Evolutionary conservation across 2,888 invertebrate genomes (phyloP), one percentile per base, ranked within the genome.

Genomic region (Branchipolynoe longqiensis): DNA sequence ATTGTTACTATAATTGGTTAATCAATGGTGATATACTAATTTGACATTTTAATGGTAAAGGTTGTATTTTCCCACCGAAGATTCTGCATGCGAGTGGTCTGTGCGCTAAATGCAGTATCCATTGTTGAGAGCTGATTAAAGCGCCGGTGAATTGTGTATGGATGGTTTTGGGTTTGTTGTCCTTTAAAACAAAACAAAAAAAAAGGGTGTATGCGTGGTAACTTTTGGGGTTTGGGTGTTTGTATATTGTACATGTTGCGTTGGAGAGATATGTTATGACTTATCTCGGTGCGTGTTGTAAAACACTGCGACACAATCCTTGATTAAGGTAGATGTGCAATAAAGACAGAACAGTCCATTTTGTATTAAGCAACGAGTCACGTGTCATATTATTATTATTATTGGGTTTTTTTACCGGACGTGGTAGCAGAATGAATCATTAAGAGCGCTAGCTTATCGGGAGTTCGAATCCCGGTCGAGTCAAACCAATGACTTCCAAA

Each of bases 261-360:
- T 69, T 36, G 33, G 69, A 69, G 69, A 31, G 38, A 14, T 25
- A 4, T 8, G 18, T 12, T 31, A 38, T 38, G 38, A 69, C 69
- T 69, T 25, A 18, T 69, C 69, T 69, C 69, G 69, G 69, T 69
- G 36, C 69, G 38, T 69, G 69, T 69, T 69, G 36, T 69, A 38
- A 69, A 25, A 69, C 38, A 69, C 69, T 69, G 69, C 33, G 38
- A 69, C 69, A 69, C 38, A 38, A 33, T 36, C 69, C 33, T 33
- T 69, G 36, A 33, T 4, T 36, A 62, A 14, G 62, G 62, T 62
- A 78, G 78, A 78, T 78, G 78, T 78, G 78, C 78, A 78, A 78
- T 78, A 78, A 78, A 78, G 78, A 78, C 78, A 78, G 38, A 69
- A 69, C 33, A 69, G 69, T 69, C 69, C 69, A 69, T 69, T 69